phyloP scores from a whole-genome alignment of 2,797 vertebrate genomes.

The Antrozous pallidus region DNA sequence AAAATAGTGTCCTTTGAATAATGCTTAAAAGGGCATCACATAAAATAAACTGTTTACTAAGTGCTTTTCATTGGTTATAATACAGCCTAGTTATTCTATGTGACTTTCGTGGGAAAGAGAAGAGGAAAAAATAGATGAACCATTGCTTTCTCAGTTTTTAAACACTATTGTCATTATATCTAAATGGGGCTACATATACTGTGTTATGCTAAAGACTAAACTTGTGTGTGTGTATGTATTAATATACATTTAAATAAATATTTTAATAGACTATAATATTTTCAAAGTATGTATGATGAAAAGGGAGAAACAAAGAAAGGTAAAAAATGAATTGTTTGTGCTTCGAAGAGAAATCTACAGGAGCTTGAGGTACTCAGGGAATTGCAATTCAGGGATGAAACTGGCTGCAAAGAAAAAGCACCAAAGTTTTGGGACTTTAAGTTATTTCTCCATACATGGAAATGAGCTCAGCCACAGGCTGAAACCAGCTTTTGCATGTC shows the following conservation, averaged over 20 bases:
- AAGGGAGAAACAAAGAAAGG: background rate
- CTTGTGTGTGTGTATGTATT: background rate
- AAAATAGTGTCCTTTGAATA: background rate
- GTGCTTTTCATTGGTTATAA: background rate
- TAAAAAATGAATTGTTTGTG: background rate
- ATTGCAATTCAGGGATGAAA: background rate
- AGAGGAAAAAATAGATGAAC: background rate
- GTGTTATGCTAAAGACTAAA: background rate
- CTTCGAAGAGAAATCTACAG: background rate
- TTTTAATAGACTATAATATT: background rate
- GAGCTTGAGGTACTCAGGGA: slow-evolving; percentile 4
- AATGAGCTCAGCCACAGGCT: background rate
- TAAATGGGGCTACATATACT: background rate
- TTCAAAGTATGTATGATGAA: background rate
- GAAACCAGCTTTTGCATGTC: background rate
- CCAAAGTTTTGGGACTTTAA: slow-evolving; percentile 2
- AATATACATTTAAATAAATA: background rate
- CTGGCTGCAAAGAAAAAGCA: background rate
- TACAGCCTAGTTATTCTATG: background rate
- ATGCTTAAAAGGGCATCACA: background rate
- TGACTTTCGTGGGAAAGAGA: background rate
- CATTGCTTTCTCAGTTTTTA: background rate
- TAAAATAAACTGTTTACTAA: background rate
- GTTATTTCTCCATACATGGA: background rate
- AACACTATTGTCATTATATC: background rate